Evolutionary conservation across 2,797 vertebrate genomes (phyloP).

Genomic region (Apogon hyalosoma): DNA sequence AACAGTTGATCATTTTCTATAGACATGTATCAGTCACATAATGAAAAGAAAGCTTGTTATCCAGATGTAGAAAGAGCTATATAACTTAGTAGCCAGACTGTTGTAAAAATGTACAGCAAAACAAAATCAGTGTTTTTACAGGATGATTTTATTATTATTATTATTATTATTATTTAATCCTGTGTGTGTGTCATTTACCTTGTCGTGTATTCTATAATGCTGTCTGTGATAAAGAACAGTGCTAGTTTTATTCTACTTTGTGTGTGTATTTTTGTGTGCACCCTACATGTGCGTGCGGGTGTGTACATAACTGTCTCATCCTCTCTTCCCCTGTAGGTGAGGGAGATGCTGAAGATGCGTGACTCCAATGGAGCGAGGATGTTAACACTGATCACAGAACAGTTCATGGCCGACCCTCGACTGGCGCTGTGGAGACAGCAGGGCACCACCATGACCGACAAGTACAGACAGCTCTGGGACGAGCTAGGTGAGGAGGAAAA

Average conservation of each 20-base stretch:
- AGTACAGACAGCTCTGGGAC: conserved; percentile 99
- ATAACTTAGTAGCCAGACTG: too few species aligned
- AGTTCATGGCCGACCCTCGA: conserved; percentile 98
- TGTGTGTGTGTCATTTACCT: too few species aligned
- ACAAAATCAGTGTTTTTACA: too few species aligned
- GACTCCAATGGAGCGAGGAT: conserved; percentile 98
- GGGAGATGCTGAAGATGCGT: conserved; percentile 99
- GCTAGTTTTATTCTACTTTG: neutral
- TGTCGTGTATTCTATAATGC: too few species aligned
- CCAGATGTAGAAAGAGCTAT: too few species aligned
- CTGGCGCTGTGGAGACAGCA: conserved; percentile 97
- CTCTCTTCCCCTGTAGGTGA: conserved; percentile 85
- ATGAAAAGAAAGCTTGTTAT: too few species aligned
- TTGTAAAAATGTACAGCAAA: too few species aligned
- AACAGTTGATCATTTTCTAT: too few species aligned
- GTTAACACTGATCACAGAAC: conserved; percentile 98
- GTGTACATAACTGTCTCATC: conserved; percentile 25
- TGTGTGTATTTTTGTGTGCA: conserved; percentile 23
- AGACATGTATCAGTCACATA: too few species aligned
- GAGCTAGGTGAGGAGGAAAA: conserved; percentile 90
- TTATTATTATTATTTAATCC: too few species aligned
- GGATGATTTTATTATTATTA: too few species aligned
- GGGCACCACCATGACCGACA: conserved; percentile 99
- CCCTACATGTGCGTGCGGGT: conserved; percentile 5
- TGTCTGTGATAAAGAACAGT: neutral